A percentile compares a stretch with the other conserved stretches of the same genome.
Conservation (phyloP, 2,888 invertebrate species). For the Neoaliturus tenellus region DNA sequence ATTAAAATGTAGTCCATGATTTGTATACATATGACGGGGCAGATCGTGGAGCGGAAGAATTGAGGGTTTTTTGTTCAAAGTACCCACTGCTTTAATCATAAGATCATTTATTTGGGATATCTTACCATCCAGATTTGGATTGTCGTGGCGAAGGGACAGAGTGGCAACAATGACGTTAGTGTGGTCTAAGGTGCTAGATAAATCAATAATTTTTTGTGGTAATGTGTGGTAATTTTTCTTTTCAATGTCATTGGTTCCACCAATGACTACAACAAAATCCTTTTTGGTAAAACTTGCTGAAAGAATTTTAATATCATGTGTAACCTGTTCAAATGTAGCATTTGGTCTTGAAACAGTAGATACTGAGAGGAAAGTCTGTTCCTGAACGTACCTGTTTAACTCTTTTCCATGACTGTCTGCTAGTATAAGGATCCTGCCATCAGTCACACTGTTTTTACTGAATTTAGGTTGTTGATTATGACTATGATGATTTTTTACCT, state of each 20-base stretch:
- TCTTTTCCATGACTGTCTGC: neutral
- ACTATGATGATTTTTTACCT: too few relatives aligned
- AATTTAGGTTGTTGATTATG: too few relatives aligned
- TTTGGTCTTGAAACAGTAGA: neutral
- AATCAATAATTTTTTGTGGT: neutral
- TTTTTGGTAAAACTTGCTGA: neutral
- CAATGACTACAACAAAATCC: conserved; percentile 1
- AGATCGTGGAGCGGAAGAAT: neutral
- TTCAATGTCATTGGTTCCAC: neutral
- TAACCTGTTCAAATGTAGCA: neutral
- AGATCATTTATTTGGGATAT: neutral
- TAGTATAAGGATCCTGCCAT: neutral
- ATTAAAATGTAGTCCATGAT: neutral
- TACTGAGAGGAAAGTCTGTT: neutral
- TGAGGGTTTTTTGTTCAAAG: neutral
- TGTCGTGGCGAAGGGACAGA: neutral
- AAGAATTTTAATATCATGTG: neutral
- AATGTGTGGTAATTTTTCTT: neutral
- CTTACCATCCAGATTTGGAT: neutral
- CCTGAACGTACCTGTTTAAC: neutral
- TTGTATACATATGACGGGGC: neutral
- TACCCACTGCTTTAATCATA: neutral
- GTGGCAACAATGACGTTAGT: neutral
- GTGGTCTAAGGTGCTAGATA: neutral
- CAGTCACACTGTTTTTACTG: neutral